These are phyloP conservation scores for Hirudinaria manillensis DNA, from an alignment of 2,888 invertebrate species.

Conservation along the genomic window DNA sequence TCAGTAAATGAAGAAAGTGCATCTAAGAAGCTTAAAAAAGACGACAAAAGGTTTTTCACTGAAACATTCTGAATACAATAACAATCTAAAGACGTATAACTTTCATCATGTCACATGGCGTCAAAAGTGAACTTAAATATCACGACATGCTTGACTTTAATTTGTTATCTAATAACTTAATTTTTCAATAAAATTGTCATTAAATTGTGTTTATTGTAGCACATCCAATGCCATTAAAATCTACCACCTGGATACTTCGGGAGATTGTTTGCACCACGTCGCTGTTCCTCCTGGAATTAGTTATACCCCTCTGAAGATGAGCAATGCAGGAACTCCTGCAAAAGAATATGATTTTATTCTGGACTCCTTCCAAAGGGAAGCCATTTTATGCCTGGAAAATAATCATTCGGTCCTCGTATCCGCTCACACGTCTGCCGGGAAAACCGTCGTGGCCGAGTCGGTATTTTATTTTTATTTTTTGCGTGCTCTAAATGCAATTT, in stretches of 20 bases:
- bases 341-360: constrained; percentile 88
- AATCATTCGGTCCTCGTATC: constrained; percentile 96
- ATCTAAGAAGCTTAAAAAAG: no score
- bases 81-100: no score
- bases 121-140: no score
- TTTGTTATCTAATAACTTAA: background rate
- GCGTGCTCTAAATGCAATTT: background rate
- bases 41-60: no score
- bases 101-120: no score
- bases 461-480: constrained; percentile 50
- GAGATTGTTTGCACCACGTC: constrained; percentile 86
- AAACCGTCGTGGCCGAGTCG: constrained; percentile 94
- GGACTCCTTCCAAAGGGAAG: constrained; percentile 96
- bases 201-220: constrained; percentile 51
- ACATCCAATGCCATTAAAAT: constrained; percentile 75
- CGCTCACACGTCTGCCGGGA: constrained; percentile 97
- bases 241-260: constrained; percentile 80
- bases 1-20: no score
- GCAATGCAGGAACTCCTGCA: constrained; percentile 61
- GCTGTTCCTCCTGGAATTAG: constrained; percentile 82
- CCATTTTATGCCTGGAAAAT: constrained; percentile 91
- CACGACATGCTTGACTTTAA: no score
- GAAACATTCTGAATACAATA: no score
- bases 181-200: constrained; percentile 3
- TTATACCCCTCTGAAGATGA: constrained; percentile 63